Base-by-base conservation (phyloP, 2,113 vertebrate genomes). In the Chloroceryle aenea region DNA sequence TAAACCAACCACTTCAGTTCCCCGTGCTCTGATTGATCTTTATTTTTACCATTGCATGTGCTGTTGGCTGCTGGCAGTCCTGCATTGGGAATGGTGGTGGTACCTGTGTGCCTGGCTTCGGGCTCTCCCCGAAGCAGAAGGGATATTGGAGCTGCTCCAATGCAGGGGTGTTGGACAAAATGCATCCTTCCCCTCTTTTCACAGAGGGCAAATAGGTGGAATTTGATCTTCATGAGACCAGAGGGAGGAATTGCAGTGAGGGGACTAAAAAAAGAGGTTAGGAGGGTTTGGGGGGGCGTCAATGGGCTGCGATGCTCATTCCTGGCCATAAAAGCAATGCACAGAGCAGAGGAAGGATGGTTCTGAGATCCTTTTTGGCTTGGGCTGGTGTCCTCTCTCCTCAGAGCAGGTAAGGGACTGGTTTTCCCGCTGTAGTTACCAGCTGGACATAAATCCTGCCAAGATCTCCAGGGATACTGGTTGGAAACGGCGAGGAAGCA, bases 341-440 rank as follows among this genome's bases (percentile, higher is more conserved):
- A 1, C 1, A 58, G 72, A 32, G 40, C 30, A 59, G 21, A 59
- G 61, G 21, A 67, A 36, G 62, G 67, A 30, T 10, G 10, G 23
- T 94, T 43, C 32, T 1, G 4, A 0, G 0, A 14, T 32, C 43
- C 29, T 18, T 13, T 36, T 1, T 3, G 52, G 26, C 29, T 88
- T 61, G 4, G 29, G 5, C 8, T 55, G 25, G 3, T 71, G 67
- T 47, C 43, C 16, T 68, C 14, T 59, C 20, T 42, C 22, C 55
- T 25, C 27, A 10, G 63, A 32, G 59, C 84, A 84, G 66, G 62
- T 66, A 12, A 66, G 45, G 48, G 63, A 32, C 26, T 73, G 67
- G 7, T 83, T 75, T 63, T 30, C 58, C 83, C 38, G n/a, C 69
- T 55, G n/a, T 29, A 16, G 45, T 90, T 55, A 47, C 16, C 58